Evolutionary conservation across 2,888 invertebrate genomes (phyloP), one percentile per base, ranked within the genome.

Genomic region (Colletes collaris): DNA sequence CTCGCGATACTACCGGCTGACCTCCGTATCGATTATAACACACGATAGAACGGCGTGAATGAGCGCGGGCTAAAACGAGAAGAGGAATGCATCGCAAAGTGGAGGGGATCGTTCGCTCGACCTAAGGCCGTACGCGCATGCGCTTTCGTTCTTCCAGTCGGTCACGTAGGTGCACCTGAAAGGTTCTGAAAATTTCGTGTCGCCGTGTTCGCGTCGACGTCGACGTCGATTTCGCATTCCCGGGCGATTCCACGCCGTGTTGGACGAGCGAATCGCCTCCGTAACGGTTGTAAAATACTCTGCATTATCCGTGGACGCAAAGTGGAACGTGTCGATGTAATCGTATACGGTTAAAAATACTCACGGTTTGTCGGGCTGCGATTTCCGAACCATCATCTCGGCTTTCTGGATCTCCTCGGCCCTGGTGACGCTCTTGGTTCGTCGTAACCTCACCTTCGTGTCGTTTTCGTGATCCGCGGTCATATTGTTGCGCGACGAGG

Each of bases 321-420:
- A 40, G 10, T 13, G 52, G 27, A 58, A 27, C 66, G 55, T 59
- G 59, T 46, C n/a, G 27, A 53, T 40, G 13, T n/a, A 55, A 46
- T 46, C 59, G 60, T 44, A 19, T 44, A 10, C 10, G 8, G 10
- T 37, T 60, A n/a, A 37, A 3, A 58, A 74, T 37, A 95, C 97
- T 96, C 94, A 98, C 98, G 98, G 97, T 94, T 96, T 97, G 94
- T 98, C 98, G 16, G 96, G 96, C 90, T 98, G 97, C 35, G 95
- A 95, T 92, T 95, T 96, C 82, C 98, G 94, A 63, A 96, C 96
- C 93, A 96, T 96, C 88, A 95, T 95, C 93, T 97, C 97, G 86
- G 96, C 96, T 88, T 96, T 96, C 82, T 96, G 95, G 81, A 98
- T 97, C 93, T 98, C 97, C 93, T 98, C 98, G 44, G 98, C 98